Evolutionary conservation across 2,797 vertebrate species (phyloP), one percentile per base, ranked within the genome.

Genomic region (Pogonophryne albipinna): DNA sequence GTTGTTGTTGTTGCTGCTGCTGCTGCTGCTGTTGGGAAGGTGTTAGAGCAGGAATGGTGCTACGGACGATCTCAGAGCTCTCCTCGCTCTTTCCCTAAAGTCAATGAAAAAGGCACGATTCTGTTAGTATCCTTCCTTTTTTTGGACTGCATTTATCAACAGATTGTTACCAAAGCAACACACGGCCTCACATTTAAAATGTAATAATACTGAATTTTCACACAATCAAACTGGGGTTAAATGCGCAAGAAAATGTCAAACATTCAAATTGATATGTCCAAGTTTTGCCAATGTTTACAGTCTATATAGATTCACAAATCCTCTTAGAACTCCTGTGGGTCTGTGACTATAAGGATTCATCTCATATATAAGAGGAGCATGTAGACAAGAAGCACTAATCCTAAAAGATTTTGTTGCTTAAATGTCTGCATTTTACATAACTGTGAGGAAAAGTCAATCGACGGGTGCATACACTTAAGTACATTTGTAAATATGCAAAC

Each of bases 71-170:
- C 74, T 95, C 94, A 62, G 87, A 85, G 76, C 90, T 83, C 55
- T 97, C 96, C 78, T 96, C 94, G 34, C 87, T 86, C 88, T 96
- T 96, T 78, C 90, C 89, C 96, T 96, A 79, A 38, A 82, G 65
- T 0, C 65, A 27, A 87, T 65, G 50, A 81, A 41, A 69, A 17
- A 62, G 20, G 1, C 1, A 56, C 3, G 16, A 0, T 14, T 34
- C 13, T 20, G 4, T 58, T 10, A 71, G 53, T 6, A 38, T 38
- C 34, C 7, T 38, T 38, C 7, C 34, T 38, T 6, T 38, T 27
- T 27, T 38, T 38, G 3, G 3, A 27, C 55, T 10, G 13, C 4
- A 19, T 57, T 45, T 11, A 51, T 64, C 15, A 13, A 51, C 5
- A 13, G 4, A 52, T 8, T 38, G 8, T 17, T 68, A 42, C 41